Conservation (phyloP, 1,140 invertebrate genomes). For the Drosophila athabasca region DNA sequence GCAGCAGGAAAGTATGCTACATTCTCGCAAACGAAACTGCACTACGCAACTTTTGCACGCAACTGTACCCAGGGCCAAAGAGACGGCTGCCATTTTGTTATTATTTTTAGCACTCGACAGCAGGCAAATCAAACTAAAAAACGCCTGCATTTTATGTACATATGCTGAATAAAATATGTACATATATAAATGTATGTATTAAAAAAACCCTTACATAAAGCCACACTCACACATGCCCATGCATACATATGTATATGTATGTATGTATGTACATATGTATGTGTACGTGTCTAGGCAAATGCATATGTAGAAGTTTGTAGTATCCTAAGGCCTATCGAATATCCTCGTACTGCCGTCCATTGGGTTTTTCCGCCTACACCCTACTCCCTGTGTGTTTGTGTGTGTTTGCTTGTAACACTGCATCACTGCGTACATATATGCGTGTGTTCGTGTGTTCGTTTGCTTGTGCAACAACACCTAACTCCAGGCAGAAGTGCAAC, state of each 20-base stretch:
- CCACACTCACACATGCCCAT: constrained; percentile 17
- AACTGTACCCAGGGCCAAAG: constrained; percentile 55
- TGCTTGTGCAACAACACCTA: constrained; percentile 58
- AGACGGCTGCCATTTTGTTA: constrained; percentile 51
- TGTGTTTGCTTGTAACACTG: constrained; percentile 63
- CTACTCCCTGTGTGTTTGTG: constrained; percentile 7
- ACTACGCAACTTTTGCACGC: constrained; percentile 52
- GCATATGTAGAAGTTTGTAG: constrained; percentile 52
- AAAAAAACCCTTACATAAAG: constrained; percentile 49
- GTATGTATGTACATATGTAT: neutral
- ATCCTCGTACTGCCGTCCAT: neutral
- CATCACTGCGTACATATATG: constrained; percentile 18
- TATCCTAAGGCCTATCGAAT: constrained; percentile 63
- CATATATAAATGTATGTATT: constrained; percentile 46
- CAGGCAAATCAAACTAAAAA: constrained; percentile 75
- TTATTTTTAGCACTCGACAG: constrained; percentile 67
- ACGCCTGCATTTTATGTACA: constrained; percentile 38
- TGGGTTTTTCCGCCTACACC: neutral
- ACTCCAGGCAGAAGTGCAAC: constrained; percentile 70
- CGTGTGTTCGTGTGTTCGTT: neutral
- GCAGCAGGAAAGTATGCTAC: constrained; percentile 34
- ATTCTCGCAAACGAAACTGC: constrained; percentile 19
- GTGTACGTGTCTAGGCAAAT: constrained; percentile 38
- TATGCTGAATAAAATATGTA: constrained; percentile 39
- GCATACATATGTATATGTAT: constrained; percentile 1